Base-by-base conservation (phyloP, 2,113 vertebrate species). In the Pseudopodoces humilis region DNA sequence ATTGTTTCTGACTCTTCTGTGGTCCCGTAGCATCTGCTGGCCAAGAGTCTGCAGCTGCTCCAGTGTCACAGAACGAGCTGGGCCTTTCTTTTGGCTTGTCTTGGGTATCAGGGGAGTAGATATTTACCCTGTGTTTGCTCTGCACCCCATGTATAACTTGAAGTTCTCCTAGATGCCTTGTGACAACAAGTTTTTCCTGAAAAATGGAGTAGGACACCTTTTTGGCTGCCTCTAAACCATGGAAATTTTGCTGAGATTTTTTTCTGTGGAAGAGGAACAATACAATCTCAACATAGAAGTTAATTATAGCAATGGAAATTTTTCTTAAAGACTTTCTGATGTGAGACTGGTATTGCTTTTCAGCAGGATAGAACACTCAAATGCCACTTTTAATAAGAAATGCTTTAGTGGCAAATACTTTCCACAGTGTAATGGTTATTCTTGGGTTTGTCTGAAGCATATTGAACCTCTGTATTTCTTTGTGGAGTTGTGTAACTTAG, bases 261-360 rank as follows among this genome's bases (percentile, higher is more conserved):
- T 39, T 88, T 71, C 68, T 81, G 44, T 74, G 75, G 23, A 69
- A 86, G 46, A 39, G 64, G 58, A 92, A 91, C 94, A 95, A 95
- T 96, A 35, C 86, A 82, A 84, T 79, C n/a, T 92, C 77, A 76
- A 84, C 53, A 75, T 39, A 90, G 77, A 84, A 94, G 53, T 92
- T 91, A 89, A 84, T 94, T 92, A 92, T 56, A 95, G 91, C 83
- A 79, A 64, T 95, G 89, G 95, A 96, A 97, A 95, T 67, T 78
- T 92, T 92, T 90, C 69, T 49, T 76, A 68, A 81, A 84, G 81
- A 9, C 88, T 92, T 95, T 88, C 92, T 95, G 92, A 86, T 1
- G 11, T 79, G 92, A 86, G 37, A 69, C 83, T 95, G 91, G 81
- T 92, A 84, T 94, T 92, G 37, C 95, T 95, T 96, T 97, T 92